phyloP scores from a whole-genome alignment of 2,113 vertebrate species.

The Uria aalge region DNA sequence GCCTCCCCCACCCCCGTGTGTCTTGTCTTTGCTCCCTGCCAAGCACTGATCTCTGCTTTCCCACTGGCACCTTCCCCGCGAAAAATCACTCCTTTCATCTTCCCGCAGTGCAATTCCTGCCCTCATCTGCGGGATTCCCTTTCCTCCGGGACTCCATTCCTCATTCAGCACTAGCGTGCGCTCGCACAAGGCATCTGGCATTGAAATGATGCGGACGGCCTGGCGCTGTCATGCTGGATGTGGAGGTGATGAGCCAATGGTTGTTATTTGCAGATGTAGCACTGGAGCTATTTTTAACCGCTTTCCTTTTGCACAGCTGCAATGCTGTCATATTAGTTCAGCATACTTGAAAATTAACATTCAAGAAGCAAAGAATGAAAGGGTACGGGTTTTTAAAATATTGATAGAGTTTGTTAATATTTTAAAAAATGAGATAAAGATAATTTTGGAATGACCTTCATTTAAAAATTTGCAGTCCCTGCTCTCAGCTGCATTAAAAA shows the following conservation, averaged over 20 bases:
- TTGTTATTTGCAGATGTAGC: background rate
- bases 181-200: background rate
- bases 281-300: background rate
- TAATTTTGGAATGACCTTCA: background rate
- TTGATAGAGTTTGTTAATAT: background rate
- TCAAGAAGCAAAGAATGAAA: background rate
- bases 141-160: background rate
- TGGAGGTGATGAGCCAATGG: background rate
- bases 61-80: background rate
- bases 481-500: background rate
- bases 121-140: background rate
- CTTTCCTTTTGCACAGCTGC: background rate
- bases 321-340: background rate
- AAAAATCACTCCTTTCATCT: background rate
- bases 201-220: background rate
- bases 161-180: background rate
- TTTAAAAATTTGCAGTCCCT: background rate
- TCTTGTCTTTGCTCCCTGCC: background rate
- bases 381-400: background rate
- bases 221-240: background rate
- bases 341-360: background rate
- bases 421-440: background rate
- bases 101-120: background rate
- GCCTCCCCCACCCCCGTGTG: background rate
- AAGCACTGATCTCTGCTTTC: fast-evolving